Conservation (phyloP, 2,888 invertebrate genomes). For the Sinhomidia bicolor region DNA sequence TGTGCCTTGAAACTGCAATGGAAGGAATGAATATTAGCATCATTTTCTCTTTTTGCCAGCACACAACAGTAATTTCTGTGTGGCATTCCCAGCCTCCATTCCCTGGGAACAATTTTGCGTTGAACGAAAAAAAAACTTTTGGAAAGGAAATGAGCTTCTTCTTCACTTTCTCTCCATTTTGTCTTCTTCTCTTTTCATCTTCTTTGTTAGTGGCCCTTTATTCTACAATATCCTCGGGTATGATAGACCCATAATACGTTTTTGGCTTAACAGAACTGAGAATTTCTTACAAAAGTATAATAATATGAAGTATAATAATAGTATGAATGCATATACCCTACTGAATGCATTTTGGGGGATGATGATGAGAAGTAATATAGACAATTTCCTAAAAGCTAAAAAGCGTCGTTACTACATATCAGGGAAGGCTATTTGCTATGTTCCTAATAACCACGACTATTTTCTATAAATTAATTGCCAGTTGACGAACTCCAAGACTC, state of each 20-base stretch:
- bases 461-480: too few species aligned
- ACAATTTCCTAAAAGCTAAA: constrained; percentile 36
- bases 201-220: constrained; percentile 11
- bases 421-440: constrained; percentile 50
- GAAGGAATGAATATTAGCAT: constrained; percentile 76
- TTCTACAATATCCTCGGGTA: not conserved
- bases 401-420: constrained; percentile 62
- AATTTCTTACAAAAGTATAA: too few species aligned
- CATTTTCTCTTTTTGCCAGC: constrained; percentile 64
- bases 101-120: constrained; percentile 77
- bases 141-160: constrained; percentile 79
- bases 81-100: constrained; percentile 74
- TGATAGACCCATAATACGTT: constrained; percentile 32
- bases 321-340: not conserved
- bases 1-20: constrained; percentile 64
- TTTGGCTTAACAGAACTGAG: constrained; percentile 42
- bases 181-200: constrained; percentile 64
- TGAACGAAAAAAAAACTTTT: constrained; percentile 79
- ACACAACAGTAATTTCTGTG: constrained; percentile 68
- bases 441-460: constrained; percentile 52
- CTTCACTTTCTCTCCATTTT: constrained; percentile 76
- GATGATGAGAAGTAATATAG: constrained; percentile 58
- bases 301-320: too few species aligned
- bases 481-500: too few species aligned
- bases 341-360: constrained; percentile 1